These are phyloP conservation scores for Hoplostethus mediterraneus DNA, from an alignment of 2,797 vertebrate genomes.

Conservation along the genomic window DNA sequence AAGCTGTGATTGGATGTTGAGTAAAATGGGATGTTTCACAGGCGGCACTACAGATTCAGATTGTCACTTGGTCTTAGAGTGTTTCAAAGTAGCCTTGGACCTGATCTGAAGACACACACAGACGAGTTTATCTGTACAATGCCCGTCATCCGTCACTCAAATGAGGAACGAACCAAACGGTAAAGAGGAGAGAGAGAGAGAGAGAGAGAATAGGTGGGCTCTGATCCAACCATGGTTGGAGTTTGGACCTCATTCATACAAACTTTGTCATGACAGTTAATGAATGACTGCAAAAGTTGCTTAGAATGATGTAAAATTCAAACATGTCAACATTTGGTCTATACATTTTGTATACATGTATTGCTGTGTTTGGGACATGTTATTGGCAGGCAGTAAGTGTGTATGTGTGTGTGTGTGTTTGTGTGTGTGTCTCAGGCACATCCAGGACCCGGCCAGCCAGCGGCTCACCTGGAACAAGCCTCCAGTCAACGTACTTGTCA, in stretches of 20 bases:
- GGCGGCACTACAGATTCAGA: slow-evolving; percentile 21
- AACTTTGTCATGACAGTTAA: slow-evolving; percentile 41
- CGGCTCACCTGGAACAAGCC: slow-evolving; percentile 88
- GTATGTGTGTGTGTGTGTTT: slow-evolving; percentile 16
- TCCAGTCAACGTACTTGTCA: slow-evolving; percentile 85
- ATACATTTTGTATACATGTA: slow-evolving; percentile 6
- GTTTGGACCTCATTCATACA: slow-evolving; percentile 55
- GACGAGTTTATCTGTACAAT: slow-evolving; percentile 39
- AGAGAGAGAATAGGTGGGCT: neutral
- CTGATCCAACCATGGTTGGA: slow-evolving; percentile 37
- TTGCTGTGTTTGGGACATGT: neutral
- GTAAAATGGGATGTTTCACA: slow-evolving; percentile 38
- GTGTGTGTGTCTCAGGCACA: slow-evolving; percentile 79
- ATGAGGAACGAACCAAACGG: slow-evolving; percentile 55
- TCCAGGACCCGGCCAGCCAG: slow-evolving; percentile 89
- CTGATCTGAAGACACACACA: slow-evolving; percentile 31
- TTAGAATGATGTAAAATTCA: neutral
- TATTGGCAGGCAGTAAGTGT: neutral
- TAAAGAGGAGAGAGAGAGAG: slow-evolving; percentile 41
- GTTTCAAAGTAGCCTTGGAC: slow-evolving; percentile 18
- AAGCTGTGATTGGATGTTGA: slow-evolving; percentile 66
- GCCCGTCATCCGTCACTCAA: slow-evolving; percentile 51
- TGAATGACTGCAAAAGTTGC: slow-evolving; percentile 32
- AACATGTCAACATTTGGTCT: slow-evolving; percentile 5
- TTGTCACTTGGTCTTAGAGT: slow-evolving; percentile 25